Base-by-base conservation (phyloP, 2,888 invertebrate species). In the Epicampocera succincta region DNA sequence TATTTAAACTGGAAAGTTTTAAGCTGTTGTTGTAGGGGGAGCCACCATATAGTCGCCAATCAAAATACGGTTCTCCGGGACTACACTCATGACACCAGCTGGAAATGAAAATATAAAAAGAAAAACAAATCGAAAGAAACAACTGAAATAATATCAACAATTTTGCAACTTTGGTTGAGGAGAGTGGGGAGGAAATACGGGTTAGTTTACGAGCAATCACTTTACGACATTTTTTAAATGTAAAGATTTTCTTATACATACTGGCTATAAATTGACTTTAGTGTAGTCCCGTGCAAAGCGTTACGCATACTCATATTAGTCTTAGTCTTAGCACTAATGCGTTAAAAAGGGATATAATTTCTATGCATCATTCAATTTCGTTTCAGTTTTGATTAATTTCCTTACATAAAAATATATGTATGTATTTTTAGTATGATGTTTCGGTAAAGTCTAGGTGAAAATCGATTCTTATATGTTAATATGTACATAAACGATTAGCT, bases 51-150 rank as follows among this genome's bases (percentile, higher is more conserved):
- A 93, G 92, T 93, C 93, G 89, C 93, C 92, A 90, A 93, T 93
- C 90, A 93, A 92, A 92, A 93, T 92, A 89, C 93, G 92, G 91
- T 92, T 93, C 92, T 94, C 93, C 91, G 93, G 92, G 91, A 93
- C 91, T 87, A 93, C 92, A 92, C 93, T 93, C 92, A 93, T 93
- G 91, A 93, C 85, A 87, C 89, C 87, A 85, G 88, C 87, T 88
- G 56, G 69, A 25, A 84, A 85, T 72, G 65, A 73, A 81, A 69
- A 63, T 73, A 72, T 19, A 80, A 80, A 81, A 79, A 84, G 52
- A 79, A 68, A 83, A 80, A 82, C 71, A 77, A 83, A 60, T 65
- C 60, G 48, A 80, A 80, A 72, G 80, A 33, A 44, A 77, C 76
- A 71, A 71, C 48, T 56, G 40, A 80, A 61, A 69, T 60, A 61